Conservation (phyloP, 2,113 vertebrate genomes). For the Rattus norvegicus region DNA sequence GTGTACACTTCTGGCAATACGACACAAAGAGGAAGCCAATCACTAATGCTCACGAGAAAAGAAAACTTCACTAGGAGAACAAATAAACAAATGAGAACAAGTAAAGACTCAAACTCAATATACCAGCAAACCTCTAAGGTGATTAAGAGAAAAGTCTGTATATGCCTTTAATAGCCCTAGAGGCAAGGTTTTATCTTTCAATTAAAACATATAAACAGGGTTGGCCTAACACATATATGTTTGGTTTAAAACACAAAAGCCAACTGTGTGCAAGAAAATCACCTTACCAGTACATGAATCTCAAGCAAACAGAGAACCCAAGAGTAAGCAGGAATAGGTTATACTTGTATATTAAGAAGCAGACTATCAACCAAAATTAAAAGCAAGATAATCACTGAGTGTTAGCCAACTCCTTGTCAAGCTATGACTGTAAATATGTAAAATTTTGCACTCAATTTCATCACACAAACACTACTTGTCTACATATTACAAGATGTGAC, state of each 20-base stretch:
- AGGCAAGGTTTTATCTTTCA: neutral
- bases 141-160: neutral
- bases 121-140: neutral
- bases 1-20: neutral
- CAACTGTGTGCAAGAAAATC: neutral
- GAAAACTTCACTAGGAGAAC: neutral
- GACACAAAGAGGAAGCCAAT: neutral
- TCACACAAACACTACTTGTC: neutral
- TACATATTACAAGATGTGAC: neutral
- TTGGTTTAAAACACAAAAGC: neutral
- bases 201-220: neutral
- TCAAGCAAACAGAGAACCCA: neutral
- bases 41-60: neutral
- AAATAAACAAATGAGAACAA: neutral
- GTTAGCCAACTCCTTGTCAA: neutral
- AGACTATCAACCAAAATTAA: neutral
- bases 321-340: neutral
- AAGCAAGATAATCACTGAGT: neutral
- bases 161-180: neutral
- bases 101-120: neutral
- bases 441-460: neutral
- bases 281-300: neutral
- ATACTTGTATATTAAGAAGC: neutral
- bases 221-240: neutral
- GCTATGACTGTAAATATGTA: neutral